A percentile compares a stretch with the other conserved stretches of the same genome.
phyloP scores from a whole-genome alignment of 2,888 invertebrate species.

The Nemoura dubitans region DNA sequence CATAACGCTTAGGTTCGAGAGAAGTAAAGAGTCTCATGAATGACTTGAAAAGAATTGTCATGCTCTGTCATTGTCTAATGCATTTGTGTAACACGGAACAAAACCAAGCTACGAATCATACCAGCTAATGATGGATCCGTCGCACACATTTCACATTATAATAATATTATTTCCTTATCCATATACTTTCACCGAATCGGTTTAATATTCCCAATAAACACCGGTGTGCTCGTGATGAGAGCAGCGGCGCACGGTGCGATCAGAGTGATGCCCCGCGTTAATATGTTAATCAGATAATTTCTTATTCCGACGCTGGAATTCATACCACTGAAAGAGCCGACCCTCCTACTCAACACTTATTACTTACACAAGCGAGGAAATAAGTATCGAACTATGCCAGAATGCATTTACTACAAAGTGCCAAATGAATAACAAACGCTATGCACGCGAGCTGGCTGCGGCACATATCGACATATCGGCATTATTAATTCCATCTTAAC shows the following conservation, averaged over 20 bases:
- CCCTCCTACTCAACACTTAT: neutral
- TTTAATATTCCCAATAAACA: constrained; percentile 12
- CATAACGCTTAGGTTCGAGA: too few relatives aligned
- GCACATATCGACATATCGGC: neutral
- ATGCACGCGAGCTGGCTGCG: too few relatives aligned
- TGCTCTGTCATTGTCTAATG: neutral
- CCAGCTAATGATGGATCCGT: neutral
- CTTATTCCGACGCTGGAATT: neutral
- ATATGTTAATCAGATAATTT: neutral
- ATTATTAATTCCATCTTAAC: neutral
- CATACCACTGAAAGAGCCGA: neutral
- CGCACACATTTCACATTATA: neutral
- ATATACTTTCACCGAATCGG: neutral
- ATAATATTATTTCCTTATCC: neutral
- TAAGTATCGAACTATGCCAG: neutral
- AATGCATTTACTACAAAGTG: neutral
- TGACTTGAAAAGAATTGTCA: too few relatives aligned
- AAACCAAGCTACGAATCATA: neutral
- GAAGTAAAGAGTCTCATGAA: too few relatives aligned
- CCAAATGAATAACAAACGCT: neutral
- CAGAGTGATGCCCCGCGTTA: neutral
- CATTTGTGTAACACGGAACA: neutral
- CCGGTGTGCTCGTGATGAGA: neutral
- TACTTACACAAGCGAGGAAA: neutral
- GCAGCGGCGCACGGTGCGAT: neutral